Percentiles rank a stretch among this genome's conserved stretches.
Evolutionary conservation across 2,888 invertebrate genomes (phyloP).

Genomic region (Sinotaia quadrata): DNA sequence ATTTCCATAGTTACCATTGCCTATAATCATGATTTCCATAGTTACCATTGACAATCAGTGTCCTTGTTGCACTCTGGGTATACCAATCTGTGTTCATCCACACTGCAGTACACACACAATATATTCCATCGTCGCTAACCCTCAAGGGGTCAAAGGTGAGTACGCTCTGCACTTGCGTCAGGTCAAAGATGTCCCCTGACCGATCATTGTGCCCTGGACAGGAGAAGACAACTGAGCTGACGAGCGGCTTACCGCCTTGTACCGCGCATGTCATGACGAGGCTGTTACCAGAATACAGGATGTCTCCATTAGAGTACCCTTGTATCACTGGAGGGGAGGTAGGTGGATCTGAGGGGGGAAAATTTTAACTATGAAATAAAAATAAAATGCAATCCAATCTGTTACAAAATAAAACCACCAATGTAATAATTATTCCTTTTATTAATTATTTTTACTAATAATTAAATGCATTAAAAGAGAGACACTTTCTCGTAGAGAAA

Average conservation of each 20-base stretch:
- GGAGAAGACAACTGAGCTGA: background rate
- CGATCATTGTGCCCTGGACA: background rate
- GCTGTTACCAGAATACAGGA: background rate
- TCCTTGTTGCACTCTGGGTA: background rate
- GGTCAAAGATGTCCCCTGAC: constrained; percentile 1
- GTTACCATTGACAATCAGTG: no score
- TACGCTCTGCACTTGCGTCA: constrained; percentile 10
- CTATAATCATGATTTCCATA: no score
- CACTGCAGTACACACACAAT: background rate
- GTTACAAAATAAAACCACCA: no score
- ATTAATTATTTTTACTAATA: no score
- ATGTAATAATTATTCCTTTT: no score
- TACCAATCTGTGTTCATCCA: constrained; percentile 1
- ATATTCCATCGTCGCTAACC: background rate
- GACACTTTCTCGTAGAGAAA: no score
- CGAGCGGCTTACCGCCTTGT: constrained; percentile 9
- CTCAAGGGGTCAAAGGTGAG: background rate
- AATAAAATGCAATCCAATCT: no score
- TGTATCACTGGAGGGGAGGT: background rate
- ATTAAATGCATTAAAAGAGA: no score
- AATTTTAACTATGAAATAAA: background rate
- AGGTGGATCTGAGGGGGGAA: constrained; percentile 4
- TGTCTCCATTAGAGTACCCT: background rate
- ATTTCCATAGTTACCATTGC: no score
- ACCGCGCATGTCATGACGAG: constrained; percentile 6